Evolutionary conservation across 2,113 vertebrate species (phyloP).

Genomic region (Spea multiplicata): DNA sequence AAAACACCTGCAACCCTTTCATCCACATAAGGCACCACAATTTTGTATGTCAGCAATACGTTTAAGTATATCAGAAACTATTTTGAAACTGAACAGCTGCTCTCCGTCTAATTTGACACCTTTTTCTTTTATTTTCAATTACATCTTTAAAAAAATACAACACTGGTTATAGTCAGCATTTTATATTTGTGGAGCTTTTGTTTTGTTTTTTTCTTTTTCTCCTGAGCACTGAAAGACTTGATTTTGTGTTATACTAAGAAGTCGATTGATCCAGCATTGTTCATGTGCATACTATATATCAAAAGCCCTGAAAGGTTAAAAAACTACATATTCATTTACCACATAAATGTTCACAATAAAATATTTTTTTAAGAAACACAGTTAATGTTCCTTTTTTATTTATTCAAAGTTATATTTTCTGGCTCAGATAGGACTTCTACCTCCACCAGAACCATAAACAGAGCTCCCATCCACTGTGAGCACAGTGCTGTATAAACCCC

Average conservation of each 20-base stretch:
- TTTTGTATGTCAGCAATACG: slow-evolving; percentile 18
- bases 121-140: slow-evolving; percentile 26
- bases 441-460: no score
- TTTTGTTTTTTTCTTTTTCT: slow-evolving; percentile 36
- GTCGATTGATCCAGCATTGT: slow-evolving; percentile 40
- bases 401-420: no score
- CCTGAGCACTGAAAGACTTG: slow-evolving; percentile 17
- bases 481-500: no score
- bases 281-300: slow-evolving; percentile 26
- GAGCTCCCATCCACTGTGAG: no score
- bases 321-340: slow-evolving; percentile 5
- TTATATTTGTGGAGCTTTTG: slow-evolving; percentile 32
- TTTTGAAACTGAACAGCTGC: slow-evolving; percentile 31
- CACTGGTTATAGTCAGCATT: slow-evolving; percentile 33
- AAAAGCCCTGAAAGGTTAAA: slow-evolving; percentile 5
- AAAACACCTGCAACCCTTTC: slow-evolving; percentile 25
- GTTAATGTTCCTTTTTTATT: no score
- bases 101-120: slow-evolving; percentile 21
- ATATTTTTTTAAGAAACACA: no score
- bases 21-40: slow-evolving; percentile 4
- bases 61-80: slow-evolving; percentile 13
- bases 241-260: slow-evolving; percentile 37
- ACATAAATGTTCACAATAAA: background rate
- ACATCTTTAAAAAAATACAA: slow-evolving; percentile 38
- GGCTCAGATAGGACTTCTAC: no score